Evolutionary conservation across 1,140 invertebrate species (phyloP).

Genomic region (Orchesella cincta): DNA sequence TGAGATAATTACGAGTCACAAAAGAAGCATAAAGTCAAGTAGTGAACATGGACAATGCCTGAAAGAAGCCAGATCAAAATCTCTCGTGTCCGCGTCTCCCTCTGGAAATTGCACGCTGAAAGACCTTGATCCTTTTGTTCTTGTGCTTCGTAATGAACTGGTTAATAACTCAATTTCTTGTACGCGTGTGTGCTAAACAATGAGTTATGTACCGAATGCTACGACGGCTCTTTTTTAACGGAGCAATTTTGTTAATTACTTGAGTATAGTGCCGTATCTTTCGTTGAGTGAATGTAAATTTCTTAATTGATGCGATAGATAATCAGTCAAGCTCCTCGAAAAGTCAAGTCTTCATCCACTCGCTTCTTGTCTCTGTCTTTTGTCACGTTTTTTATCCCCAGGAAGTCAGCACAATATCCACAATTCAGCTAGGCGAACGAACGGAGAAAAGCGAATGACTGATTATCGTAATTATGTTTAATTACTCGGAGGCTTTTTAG

Average conservation of each 20-base stretch:
- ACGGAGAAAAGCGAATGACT: conserved; percentile 30
- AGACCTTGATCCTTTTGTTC: background rate
- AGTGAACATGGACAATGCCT: background rate
- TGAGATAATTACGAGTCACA: too few relatives aligned
- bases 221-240: background rate
- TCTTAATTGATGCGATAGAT: conserved; percentile 13
- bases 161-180: conserved; percentile 29
- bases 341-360: background rate
- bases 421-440: background rate
- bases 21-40: too few relatives aligned
- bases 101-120: background rate
- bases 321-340: background rate
- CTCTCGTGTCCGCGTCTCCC: background rate
- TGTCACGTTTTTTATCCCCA: conserved; percentile 6
- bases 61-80: conserved; percentile 5
- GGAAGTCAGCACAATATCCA: background rate
- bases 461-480: conserved; percentile 40
- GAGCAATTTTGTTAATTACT: conserved; percentile 26
- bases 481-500: conserved; percentile 30
- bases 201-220: background rate
- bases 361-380: background rate
- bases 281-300: conserved; percentile 14
- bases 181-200: background rate
- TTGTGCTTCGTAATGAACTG: conserved; percentile 17
- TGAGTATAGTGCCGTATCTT: background rate